Evolutionary conservation across 2,888 invertebrate species (phyloP), one percentile per base, ranked within the genome.

Genomic region (Elegia similella): DNA sequence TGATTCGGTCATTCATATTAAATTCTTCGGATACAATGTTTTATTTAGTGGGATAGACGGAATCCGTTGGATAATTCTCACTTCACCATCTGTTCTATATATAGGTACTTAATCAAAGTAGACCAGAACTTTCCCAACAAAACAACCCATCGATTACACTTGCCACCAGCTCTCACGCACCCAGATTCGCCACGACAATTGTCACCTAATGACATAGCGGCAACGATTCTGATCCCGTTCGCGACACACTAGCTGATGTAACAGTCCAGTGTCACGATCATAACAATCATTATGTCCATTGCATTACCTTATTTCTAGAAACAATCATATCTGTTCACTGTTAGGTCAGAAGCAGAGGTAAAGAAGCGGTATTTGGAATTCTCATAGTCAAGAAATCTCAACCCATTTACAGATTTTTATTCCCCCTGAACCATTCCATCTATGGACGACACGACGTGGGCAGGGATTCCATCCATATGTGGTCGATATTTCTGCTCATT

Each of bases 131-230:
- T 23, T 23, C 2, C 5, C 23, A 43, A 43, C 2, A 13, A 15
- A 15, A 6, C n/a, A 15, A 43, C 1, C 15, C 15, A 43, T 15
- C 15, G 43, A 13, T 15, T 12, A 6, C n/a, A n/a, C 17, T 16
- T 50, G n/a, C 6, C 47, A 23, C 2, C 1, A 23, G 15, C 6
- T 38, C 54, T 32, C 44, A 55, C 34, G 32, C 46, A 55, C 44
- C 32, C 44, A 12, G 54, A 55, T 55, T 55, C 54, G 54, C 44
- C 54, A 55, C 46, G 54, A 50, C 50, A 50, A 50, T 50, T 50
- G 17, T 50, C 54, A 8, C 54, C 54, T 43, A 44, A 55, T 55
- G 44, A 44, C 54, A 32, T 55, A 55, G 44, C 54, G 44, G 54
- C 44, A n/a, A 53, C 42, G 29, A 55, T 55, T 44, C 10, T 34